Evolutionary conservation across 2,797 vertebrate species (phyloP), one percentile per base, ranked within the genome.

Genomic region (Chaetophractus vellerosus): DNA sequence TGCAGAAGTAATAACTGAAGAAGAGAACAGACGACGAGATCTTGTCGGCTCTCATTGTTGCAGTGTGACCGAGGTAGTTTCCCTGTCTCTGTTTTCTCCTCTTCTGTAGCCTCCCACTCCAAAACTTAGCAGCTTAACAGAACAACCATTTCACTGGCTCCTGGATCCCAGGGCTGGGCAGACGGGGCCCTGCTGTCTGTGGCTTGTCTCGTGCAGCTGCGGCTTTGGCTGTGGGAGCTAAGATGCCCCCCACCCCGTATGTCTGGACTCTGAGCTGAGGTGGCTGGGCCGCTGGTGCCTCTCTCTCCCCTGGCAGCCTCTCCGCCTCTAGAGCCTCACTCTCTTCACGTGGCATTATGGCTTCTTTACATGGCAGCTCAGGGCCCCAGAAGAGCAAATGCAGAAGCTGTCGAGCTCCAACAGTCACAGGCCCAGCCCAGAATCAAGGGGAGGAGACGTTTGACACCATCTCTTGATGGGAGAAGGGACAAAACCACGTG

Each of bases 291-390:
- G 16, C 38, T 61, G 12, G 10, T 21, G 31, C 48, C 28, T 6
- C 28, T 61, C 48, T 33, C 24, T 14, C 18, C 26, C 45, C 45
- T 38, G 38, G 2, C 23, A 41, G 59, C 10, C 57, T 31, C 33
- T 23, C 14, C 31, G 0, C 24, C 4, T 61, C 10, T 9, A 0
- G 6, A 16, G 2, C 4, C 5, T 2, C 26, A 33, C 16, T 18
- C 19, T 6, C 21, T 55, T 14, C 9, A 0, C 15, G 6, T 36
- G 24, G 18, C 45, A 7, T 23, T 1, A 1, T 28, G 9, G 14
- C 23, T 18, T 36, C 91, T n/a, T 89, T 14, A 2, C 0, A 0
- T 33, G 55, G 36, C 3, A 18, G 7, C 9, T 14, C 15, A 12
- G 26, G 36, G 15, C 64, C 48, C 57, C 1, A 0, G 19, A 59